A percentile compares a stretch with the other conserved stretches of the same genome.
phyloP scores from a whole-genome alignment of 2,113 vertebrate species.

The Oreochromis aureus region DNA sequence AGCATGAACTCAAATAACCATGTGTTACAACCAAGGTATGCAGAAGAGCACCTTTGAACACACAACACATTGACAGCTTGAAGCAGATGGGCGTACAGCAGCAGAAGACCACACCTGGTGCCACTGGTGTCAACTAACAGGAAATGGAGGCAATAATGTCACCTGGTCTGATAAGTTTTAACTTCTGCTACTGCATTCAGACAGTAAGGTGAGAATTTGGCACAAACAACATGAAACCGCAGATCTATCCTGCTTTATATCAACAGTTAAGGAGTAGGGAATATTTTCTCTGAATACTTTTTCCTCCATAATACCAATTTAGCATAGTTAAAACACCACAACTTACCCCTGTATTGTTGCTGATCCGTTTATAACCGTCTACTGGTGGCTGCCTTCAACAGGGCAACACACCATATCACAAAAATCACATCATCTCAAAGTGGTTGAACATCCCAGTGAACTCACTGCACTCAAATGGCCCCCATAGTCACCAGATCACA shows the following conservation, averaged over 20 bases:
- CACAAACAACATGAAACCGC: background rate
- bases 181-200: background rate
- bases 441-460: background rate
- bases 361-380: background rate
- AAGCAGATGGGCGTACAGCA: background rate
- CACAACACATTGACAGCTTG: background rate
- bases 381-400: background rate
- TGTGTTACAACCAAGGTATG: background rate
- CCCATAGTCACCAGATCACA: background rate
- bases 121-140: background rate
- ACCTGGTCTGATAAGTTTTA: background rate
- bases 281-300: background rate
- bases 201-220: background rate
- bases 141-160: background rate
- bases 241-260: background rate
- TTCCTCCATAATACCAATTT: background rate
- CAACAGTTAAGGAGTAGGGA: background rate
- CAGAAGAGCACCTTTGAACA: background rate
- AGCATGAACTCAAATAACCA: background rate
- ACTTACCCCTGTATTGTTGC: background rate
- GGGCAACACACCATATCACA: background rate
- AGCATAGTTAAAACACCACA: background rate
- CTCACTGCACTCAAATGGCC: background rate
- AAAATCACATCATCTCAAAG: background rate
- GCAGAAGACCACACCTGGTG: background rate